Base-by-base conservation (phyloP, 2,888 invertebrate genomes). In the Lithophane ornitopus region DNA sequence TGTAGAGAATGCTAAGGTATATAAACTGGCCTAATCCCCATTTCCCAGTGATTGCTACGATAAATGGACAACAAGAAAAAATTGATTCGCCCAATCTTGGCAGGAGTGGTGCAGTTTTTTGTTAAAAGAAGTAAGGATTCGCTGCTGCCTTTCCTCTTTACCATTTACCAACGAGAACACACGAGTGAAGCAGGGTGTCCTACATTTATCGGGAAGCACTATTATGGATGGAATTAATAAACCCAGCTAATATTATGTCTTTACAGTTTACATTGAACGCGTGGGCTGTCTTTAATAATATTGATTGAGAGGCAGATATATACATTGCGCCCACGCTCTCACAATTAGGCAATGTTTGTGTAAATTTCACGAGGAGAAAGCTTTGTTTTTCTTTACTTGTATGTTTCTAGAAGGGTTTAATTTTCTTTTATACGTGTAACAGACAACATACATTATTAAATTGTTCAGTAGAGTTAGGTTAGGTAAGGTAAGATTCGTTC, bases 321-420 rank as follows among this genome's bases (percentile, higher is more conserved):
- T 52, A 70, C 70, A 34, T 22, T 75, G 54, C 63, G 22, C 39
- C 39, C 63, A 28, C 56, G 39, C 39, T 16, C 6, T 39, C 7
- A 14, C 22, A 44, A 61, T 59, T 44, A 63, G 34, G 34, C 12
- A 41, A 39, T 44, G 41, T 62, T 16, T 22, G 26, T 28, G 28
- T 44, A 9, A 44, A 62, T 11, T 70, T 26, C 62, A 19, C 16
- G n/a, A 39, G 8, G 9, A n/a, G 8, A 49, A 4, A 62, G 52
- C 46, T 62, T 62, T 61, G 22, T 44, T 73, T 68, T 68, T 49
- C 19, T n/a, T 73, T 46, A 58, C 19, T 34, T 22, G 39, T 56
- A 28, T 6, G 16, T 7, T 41, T 63, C 26, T 41, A 26, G 41
- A 58, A 58, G 28, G 16, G 16, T 16, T 28, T 16, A 16, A 56